Percentiles rank a stretch among this genome's conserved stretches.
Evolutionary conservation across 2,113 vertebrate species (phyloP).

Genomic region (Brachirus orientalis): DNA sequence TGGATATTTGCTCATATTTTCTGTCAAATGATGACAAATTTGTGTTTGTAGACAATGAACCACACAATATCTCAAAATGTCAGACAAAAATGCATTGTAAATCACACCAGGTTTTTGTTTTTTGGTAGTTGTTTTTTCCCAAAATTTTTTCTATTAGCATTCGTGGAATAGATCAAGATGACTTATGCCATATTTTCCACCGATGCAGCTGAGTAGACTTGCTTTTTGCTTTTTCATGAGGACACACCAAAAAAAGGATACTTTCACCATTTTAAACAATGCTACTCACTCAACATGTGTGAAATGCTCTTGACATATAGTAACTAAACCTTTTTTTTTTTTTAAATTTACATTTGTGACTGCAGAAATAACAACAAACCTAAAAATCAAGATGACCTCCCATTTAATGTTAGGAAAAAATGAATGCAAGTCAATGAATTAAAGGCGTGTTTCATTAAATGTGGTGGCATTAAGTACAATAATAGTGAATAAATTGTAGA

Average conservation of each 20-base stretch:
- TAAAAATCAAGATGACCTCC: no score
- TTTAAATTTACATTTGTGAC: no score
- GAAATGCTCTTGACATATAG: constrained; percentile 3
- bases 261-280: constrained; percentile 24
- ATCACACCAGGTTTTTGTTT: background rate
- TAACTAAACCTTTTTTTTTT: background rate
- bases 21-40: constrained; percentile 2
- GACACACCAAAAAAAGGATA: no score
- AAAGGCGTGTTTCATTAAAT: constrained; percentile 37
- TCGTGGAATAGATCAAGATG: no score
- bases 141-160: no score
- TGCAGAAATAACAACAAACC: no score
- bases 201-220: no score
- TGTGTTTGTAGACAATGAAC: background rate
- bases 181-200: constrained; percentile 2
- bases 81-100: background rate
- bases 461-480: constrained; percentile 34
- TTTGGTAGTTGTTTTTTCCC: background rate
- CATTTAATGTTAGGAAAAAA: no score
- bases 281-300: no score
- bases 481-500: constrained; percentile 36
- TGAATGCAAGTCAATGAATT: constrained; percentile 27
- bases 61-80: background rate
- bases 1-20: background rate
- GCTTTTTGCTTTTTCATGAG: no score